Percentiles rank a stretch among this genome's conserved stretches.
phyloP scores from a whole-genome alignment of 2,797 vertebrate species.

The Pangasius mekongensis region DNA sequence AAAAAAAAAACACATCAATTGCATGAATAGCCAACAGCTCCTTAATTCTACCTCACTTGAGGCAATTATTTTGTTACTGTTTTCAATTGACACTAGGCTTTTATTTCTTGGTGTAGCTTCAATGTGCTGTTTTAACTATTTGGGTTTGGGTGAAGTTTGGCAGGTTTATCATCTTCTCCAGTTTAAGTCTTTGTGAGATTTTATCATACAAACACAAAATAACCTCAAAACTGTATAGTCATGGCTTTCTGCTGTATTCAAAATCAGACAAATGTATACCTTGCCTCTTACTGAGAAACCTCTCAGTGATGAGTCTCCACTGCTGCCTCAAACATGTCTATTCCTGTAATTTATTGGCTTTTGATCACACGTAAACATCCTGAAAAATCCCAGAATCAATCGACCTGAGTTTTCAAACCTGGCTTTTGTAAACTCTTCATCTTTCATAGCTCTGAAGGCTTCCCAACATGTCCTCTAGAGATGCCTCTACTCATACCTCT shows the following conservation, averaged over 20 bases:
- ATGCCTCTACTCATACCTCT: not conserved
- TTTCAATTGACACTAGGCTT: not conserved
- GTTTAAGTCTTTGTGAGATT: not conserved
- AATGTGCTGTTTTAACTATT: not conserved
- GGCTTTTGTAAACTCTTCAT: not conserved
- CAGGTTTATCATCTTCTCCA: not conserved
- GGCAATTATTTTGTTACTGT: not conserved
- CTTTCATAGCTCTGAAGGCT: not conserved
- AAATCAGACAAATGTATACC: not conserved
- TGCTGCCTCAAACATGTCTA: not conserved
- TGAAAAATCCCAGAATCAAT: not conserved
- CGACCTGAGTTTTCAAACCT: not conserved
- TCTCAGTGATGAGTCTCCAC: not conserved
- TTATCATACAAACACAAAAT: not conserved
- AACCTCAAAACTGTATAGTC: not conserved
- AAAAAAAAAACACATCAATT: not conserved
- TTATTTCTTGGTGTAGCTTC: not conserved
- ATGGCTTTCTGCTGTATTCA: not conserved
- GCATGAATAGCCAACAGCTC: not conserved
- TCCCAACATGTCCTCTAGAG: not conserved
- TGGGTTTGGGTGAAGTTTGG: not conserved
- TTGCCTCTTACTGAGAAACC: not conserved
- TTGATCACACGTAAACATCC: not conserved
- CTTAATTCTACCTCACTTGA: not conserved
- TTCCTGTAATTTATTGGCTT: not conserved